Percentiles rank a stretch among this genome's conserved stretches.
Evolutionary conservation across 2,797 vertebrate species (phyloP).

Genomic region (Acridotheres tristis): DNA sequence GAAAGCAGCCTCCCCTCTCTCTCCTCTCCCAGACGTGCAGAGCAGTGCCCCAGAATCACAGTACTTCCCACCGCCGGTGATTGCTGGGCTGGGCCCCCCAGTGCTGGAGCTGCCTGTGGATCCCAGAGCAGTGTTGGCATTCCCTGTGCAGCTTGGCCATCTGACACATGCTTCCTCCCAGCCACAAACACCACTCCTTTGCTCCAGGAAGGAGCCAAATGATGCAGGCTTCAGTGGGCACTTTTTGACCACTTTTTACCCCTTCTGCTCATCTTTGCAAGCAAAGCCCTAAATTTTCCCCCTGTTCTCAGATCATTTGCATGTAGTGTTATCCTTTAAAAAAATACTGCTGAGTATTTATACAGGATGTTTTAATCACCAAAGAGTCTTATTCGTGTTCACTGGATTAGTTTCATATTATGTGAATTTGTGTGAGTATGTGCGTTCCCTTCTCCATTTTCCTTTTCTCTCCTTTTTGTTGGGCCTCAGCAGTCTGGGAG

Average conservation of each 20-base stretch:
- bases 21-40: background rate
- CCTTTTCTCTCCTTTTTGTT: background rate
- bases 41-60: accelerated
- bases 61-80: accelerated
- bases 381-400: background rate
- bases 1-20: background rate
- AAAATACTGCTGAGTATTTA: background rate
- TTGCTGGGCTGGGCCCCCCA: background rate
- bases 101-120: accelerated
- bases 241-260: background rate
- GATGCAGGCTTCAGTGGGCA: background rate
- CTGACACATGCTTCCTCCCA: accelerated
- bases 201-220: background rate
- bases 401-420: background rate
- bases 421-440: background rate
- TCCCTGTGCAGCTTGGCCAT: background rate
- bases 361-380: background rate
- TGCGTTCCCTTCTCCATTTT: background rate
- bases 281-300: background rate
- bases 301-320: background rate
- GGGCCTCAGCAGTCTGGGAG: background rate
- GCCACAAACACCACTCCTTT: accelerated
- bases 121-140: accelerated
- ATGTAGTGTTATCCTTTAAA: background rate
- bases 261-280: background rate